A percentile compares a stretch with the other conserved stretches of the same genome.
phyloP scores from a whole-genome alignment of 1,140 invertebrate genomes.

The Neoseiulus cucumeris region DNA sequence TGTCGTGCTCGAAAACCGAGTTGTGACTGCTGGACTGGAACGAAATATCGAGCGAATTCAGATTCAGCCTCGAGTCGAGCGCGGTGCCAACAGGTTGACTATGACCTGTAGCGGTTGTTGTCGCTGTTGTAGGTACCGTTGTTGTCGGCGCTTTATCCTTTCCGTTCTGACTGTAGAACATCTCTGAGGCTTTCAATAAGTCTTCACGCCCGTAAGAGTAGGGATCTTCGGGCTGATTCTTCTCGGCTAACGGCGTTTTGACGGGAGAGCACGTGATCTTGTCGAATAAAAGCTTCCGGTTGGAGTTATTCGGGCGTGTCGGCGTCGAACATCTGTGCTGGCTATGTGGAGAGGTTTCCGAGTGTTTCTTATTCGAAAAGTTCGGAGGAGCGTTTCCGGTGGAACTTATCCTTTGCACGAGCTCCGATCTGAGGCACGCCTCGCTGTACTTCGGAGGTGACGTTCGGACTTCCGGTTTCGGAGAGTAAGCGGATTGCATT shows the following conservation, averaged over 20 bases:
- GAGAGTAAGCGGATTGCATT: neutral
- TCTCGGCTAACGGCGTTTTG: neutral
- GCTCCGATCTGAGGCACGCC: neutral
- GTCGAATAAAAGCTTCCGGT: neutral
- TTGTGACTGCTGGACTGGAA: slow-evolving; percentile 10
- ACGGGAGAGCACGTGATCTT: neutral
- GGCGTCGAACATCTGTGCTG: neutral
- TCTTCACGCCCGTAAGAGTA: neutral
- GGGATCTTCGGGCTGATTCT: neutral
- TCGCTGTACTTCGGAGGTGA: neutral
- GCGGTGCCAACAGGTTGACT: too few relatives aligned
- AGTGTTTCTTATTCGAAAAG: neutral
- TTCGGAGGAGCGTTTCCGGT: neutral
- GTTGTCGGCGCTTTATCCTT: neutral
- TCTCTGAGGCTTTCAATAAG: neutral
- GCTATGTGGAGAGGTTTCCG: neutral
- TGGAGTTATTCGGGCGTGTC: neutral
- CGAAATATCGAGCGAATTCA: neutral
- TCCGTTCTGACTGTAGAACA: neutral
- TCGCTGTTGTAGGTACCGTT: too few relatives aligned
- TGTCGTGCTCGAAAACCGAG: slow-evolving; percentile 2
- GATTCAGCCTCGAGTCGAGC: neutral
- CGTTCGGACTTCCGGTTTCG: neutral
- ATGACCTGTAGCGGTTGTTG: too few relatives aligned
- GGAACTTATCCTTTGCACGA: neutral